Evolutionary conservation across 2,797 vertebrate species (phyloP), one percentile per base, ranked within the genome.

Genomic region (Sibirionetta formosa): DNA sequence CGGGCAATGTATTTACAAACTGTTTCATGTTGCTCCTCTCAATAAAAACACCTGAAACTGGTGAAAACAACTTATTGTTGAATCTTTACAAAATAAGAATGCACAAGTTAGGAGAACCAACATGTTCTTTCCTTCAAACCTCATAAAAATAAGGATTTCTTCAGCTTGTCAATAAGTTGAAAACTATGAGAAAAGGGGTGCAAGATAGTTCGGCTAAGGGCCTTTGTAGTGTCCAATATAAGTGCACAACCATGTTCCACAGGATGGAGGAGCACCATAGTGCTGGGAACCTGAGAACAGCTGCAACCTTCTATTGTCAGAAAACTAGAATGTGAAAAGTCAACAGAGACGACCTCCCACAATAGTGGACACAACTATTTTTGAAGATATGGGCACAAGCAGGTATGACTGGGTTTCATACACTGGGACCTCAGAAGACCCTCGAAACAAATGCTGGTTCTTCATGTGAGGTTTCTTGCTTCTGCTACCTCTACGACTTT

Each of bases 21-120:
- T 4, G 31, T 48, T 40, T 33, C 7, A 65, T 69, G 76, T 89
- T 90, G 11, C 35, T 83, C 38, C 22, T 23, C 42, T 70, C 72
- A 51, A 8, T 40, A 83, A 93, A 88, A 93, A 79, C 11, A 6
- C 44, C 20, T 88, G 71, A 88, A 26, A 35, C 51, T 76, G 38
- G 51, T 3, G 2, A 76, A n/a, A 1, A 1, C 5, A 33, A 78
- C 71, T 19, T 0, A 3, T 35, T 60, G 31, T 38, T 68, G 77
- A 79, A 65, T 57, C 11, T 54, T 35, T 15, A 20, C 31, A 60
- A 79, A 87, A 85, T 38, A 8, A 90, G 31, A 81, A 54, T n/a
- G 8, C 33, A 54, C 31, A 31, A 60, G 2, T 24, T 71, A 57
- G 14, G 38, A 76, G 48, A 89, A 86, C 11, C 11, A 7, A 18